Evolutionary conservation across 1,140 invertebrate genomes (phyloP).

Genomic region (Dendrolimus punctatus): DNA sequence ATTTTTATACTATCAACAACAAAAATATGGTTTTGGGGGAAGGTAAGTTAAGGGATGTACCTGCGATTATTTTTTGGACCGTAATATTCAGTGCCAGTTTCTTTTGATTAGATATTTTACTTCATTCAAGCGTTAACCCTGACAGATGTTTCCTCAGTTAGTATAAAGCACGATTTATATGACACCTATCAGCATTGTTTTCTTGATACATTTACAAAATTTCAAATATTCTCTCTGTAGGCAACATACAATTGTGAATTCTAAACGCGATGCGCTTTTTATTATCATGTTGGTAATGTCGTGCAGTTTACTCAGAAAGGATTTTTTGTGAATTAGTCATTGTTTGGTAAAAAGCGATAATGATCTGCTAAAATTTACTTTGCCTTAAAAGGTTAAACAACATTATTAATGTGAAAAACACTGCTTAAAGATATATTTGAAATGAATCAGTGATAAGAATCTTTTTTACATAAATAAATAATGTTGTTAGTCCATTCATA

Average conservation of each 20-base stretch:
- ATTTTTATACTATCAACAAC: too few relatives aligned
- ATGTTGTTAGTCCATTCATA: not conserved
- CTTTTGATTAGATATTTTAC: constrained; percentile 55
- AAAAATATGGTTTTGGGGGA: too few relatives aligned
- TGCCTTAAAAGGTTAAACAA: constrained; percentile 8
- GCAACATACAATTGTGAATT: constrained; percentile 48
- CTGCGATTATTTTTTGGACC: too few relatives aligned
- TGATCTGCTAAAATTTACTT: constrained; percentile 32
- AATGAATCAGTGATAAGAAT: constrained; percentile 1
- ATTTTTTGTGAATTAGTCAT: constrained; percentile 60
- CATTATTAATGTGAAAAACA: constrained; percentile 25
- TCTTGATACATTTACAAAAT: constrained; percentile 59
- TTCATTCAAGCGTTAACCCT: constrained; percentile 32
- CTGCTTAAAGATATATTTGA: not conserved
- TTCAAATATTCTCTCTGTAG: constrained; percentile 22
- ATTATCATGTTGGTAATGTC: constrained; percentile 58
- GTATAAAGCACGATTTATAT: constrained; percentile 50
- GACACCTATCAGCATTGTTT: constrained; percentile 54
- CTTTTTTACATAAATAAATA: not conserved
- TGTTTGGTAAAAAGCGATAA: constrained; percentile 33
- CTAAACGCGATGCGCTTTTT: constrained; percentile 36
- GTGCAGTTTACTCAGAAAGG: constrained; percentile 57
- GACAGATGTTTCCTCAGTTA: constrained; percentile 60
- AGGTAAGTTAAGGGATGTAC: too few relatives aligned
- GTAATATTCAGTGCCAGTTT: too few relatives aligned